Base-by-base conservation (phyloP, 1,140 invertebrate genomes). In the Eupristina koningsbergeri region DNA sequence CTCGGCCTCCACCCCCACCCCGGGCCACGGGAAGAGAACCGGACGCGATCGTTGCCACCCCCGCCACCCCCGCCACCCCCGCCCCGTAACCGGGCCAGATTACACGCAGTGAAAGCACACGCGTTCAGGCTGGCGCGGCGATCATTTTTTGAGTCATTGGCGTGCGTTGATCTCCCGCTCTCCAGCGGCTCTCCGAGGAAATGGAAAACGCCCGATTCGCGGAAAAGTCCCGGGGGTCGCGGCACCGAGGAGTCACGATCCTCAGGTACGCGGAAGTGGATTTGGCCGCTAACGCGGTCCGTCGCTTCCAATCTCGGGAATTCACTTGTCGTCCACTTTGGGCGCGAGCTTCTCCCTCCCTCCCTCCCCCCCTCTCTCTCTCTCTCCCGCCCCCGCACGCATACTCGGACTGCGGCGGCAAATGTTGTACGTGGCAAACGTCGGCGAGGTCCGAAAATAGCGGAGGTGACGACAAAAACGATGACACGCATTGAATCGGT, bases 401-500 rank as follows among this genome's bases (percentile, higher is more conserved):
- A 50, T 17, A 1, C 53, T 58, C 22, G 0, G 53, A 58, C 22
- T 26, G 19, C 22, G 53, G 22, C 26, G 22, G 22, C 53, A 58
- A 58, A 58, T 58, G 26, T 58, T 26, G 22, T 26, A 58, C 22
- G 53, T 26, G 22, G 53, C 53, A 58, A 9, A 6, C 53, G 53
- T 26, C 22, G 53, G 53, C 22, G 67, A 19, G 41, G 34, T 71
- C 79, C 67, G 29, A 80, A 71, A 80, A 80, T 80, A 80, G 79
- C 15, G 64, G 11, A 71, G 31, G 31, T 67, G 47, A 58, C 34
- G 45, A 31, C 39, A 45, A 80, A 80, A 80, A 71, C 45, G 64
- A 80, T 71, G 64, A 80, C 45, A 71, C 67, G 64, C 64, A 71
- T 67, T 80, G 64, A 71, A 71, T 71, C 79, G 64, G 76, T 79